phyloP scores from a whole-genome alignment of 30 jellyfish, hydroid and myxozoan genomes.

The Hydractinia symbiolongicarpus region DNA sequence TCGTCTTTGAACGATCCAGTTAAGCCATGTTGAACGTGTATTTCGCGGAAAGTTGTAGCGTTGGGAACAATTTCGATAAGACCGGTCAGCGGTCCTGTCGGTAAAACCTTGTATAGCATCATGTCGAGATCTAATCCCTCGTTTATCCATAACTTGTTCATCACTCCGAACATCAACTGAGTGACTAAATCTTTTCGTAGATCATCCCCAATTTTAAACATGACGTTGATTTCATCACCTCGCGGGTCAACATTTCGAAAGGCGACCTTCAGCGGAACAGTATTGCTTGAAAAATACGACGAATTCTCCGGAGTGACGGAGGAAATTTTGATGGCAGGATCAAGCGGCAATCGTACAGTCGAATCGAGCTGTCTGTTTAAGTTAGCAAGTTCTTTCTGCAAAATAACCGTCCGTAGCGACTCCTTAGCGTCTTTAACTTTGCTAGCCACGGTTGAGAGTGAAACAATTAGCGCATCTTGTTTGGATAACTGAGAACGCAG shows the following conservation, averaged over 20 bases:
- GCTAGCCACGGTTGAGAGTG: slow-evolving; percentile 49
- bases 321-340: slow-evolving; percentile 63
- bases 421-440: slow-evolving; percentile 64
- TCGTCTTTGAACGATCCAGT: slow-evolving; percentile 96
- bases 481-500: slow-evolving; percentile 65
- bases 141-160: slow-evolving; percentile 82
- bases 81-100: slow-evolving; percentile 88
- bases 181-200: slow-evolving; percentile 85
- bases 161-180: slow-evolving; percentile 70
- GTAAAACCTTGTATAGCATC: slow-evolving; percentile 77
- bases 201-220: slow-evolving; percentile 97
- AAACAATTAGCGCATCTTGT: slow-evolving; percentile 64
- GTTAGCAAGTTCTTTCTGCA: slow-evolving; percentile 40
- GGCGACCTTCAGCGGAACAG: slow-evolving; percentile 73
- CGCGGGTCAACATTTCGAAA: slow-evolving; percentile 69
- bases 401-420: slow-evolving; percentile 39
- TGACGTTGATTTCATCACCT: slow-evolving; percentile 54
- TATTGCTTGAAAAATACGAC: slow-evolving; percentile 64
- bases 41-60: slow-evolving; percentile 83
- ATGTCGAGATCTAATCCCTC: slow-evolving; percentile 78
- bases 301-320: slow-evolving; percentile 43
- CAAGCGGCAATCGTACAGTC: slow-evolving; percentile 57
- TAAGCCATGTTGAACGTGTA: slow-evolving; percentile 85
- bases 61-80: slow-evolving; percentile 70
- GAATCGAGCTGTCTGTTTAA: slow-evolving; percentile 44